These are phyloP conservation scores for Ophion obscuratus DNA, from an alignment of 2,888 invertebrate genomes.

Conservation along the genomic window DNA sequence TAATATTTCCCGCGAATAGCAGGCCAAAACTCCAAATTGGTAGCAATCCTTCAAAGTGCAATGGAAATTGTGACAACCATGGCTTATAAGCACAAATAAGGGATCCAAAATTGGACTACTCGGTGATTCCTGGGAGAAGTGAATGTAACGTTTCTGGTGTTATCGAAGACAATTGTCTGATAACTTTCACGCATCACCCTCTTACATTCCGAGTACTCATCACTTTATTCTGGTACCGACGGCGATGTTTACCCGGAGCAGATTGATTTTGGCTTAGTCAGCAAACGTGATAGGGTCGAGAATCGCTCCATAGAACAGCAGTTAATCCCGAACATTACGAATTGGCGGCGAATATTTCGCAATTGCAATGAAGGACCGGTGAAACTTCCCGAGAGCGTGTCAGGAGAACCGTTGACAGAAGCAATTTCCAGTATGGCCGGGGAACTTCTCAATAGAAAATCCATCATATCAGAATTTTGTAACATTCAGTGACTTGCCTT, in stretches of 20 bases:
- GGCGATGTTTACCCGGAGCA: conserved; percentile 16
- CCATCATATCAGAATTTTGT: conserved; percentile 2
- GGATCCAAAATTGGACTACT: neutral
- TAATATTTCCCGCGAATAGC: conserved; percentile 9
- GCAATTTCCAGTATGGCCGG: neutral
- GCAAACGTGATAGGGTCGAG: conserved; percentile 20
- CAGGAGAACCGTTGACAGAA: neutral
- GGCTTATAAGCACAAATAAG: neutral
- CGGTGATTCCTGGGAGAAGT: neutral
- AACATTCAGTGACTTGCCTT: neutral
- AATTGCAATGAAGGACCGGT: conserved; percentile 3
- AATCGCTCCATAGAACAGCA: neutral
- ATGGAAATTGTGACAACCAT: neutral
- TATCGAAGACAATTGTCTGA: neutral
- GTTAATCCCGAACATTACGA: conserved; percentile 16
- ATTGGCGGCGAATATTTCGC: conserved; percentile 16
- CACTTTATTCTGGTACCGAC: neutral
- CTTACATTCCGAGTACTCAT: neutral
- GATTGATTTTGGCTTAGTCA: conserved; percentile 28
- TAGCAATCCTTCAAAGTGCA: neutral
- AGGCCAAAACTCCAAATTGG: neutral
- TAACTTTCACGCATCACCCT: neutral
- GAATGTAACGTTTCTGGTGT: conserved; percentile 4
- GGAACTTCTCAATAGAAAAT: neutral
- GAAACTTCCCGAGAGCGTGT: neutral